Conservation (phyloP, 2,797 vertebrate species). For the Neosilurus hyrtlii region DNA sequence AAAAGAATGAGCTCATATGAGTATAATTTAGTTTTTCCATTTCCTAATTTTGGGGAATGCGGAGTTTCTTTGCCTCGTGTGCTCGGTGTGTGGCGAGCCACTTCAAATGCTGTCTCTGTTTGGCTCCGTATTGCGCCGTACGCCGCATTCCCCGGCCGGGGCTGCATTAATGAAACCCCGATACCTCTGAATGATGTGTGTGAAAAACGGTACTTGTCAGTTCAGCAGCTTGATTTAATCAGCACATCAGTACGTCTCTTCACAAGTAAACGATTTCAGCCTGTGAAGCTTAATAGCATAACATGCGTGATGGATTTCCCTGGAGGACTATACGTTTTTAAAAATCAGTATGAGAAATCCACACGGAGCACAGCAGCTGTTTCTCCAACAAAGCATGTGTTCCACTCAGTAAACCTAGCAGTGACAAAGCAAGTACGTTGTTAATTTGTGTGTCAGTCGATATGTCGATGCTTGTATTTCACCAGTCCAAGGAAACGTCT, state of each 20-base stretch:
- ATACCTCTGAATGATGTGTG: slow-evolving; percentile 22
- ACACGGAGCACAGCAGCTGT: slow-evolving; percentile 57
- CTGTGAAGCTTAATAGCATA: slow-evolving; percentile 48
- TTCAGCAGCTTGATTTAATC: slow-evolving; percentile 5
- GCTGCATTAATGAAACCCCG: slow-evolving; percentile 20
- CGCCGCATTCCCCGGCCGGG: background rate
- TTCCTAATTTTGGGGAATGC: slow-evolving; percentile 39
- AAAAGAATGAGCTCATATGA: slow-evolving; percentile 33
- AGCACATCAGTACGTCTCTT: background rate
- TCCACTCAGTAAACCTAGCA: slow-evolving; percentile 42
- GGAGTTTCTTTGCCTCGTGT: slow-evolving; percentile 28
- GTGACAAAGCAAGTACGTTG: slow-evolving; percentile 52
- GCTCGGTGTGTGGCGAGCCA: slow-evolving; percentile 37
- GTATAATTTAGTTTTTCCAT: slow-evolving; percentile 45
- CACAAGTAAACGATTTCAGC: background rate
- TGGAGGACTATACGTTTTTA: slow-evolving; percentile 50
- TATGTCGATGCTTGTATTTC: slow-evolving; percentile 58
- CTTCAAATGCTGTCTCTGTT: slow-evolving; percentile 37
- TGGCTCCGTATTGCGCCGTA: slow-evolving; percentile 5
- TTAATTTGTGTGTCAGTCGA: slow-evolving; percentile 51
- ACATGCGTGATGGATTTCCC: slow-evolving; percentile 51
- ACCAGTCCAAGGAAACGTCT: slow-evolving; percentile 34
- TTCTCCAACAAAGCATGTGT: slow-evolving; percentile 26
- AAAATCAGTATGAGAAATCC: slow-evolving; percentile 41
- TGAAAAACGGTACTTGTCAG: background rate